Conservation (phyloP, 2,113 vertebrate genomes). For the Amphiprion ocellaris region DNA sequence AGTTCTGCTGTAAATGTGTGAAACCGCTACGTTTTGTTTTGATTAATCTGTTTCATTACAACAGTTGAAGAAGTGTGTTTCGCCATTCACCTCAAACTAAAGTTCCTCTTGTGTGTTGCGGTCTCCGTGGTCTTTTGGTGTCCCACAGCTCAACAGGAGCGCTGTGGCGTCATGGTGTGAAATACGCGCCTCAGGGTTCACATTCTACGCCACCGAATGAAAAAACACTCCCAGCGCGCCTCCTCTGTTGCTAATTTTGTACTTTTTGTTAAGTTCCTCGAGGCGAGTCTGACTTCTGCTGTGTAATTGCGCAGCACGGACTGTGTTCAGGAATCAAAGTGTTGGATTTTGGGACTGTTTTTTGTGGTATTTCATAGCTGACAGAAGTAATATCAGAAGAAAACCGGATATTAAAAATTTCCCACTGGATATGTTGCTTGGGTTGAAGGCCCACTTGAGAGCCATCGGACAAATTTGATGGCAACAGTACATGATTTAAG, state of each 20-base stretch:
- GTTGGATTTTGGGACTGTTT: neutral
- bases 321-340: constrained; percentile 1
- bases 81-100: constrained; percentile 24
- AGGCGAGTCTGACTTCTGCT: constrained; percentile 27
- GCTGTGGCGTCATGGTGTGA: constrained; percentile 13
- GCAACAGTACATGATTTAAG: constrained; percentile 18
- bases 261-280: constrained; percentile 29
- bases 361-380: neutral
- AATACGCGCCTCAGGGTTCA: constrained; percentile 29
- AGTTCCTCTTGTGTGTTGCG: neutral
- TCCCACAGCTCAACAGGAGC: neutral
- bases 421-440: neutral
- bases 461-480: neutral
- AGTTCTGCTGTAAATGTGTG: neutral
- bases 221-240: constrained; percentile 24
- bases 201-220: constrained; percentile 32
- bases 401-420: neutral
- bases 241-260: constrained; percentile 25
- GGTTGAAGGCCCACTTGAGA: neutral
- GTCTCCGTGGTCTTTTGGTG: constrained; percentile 15
- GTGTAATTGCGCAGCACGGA: neutral
- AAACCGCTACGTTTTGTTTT: constrained; percentile 16
- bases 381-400: constrained; percentile 4
- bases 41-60: constrained; percentile 39
- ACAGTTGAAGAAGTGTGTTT: constrained; percentile 22